phyloP scores from a whole-genome alignment of 2,888 invertebrate genomes.

The Amiota minor region DNA sequence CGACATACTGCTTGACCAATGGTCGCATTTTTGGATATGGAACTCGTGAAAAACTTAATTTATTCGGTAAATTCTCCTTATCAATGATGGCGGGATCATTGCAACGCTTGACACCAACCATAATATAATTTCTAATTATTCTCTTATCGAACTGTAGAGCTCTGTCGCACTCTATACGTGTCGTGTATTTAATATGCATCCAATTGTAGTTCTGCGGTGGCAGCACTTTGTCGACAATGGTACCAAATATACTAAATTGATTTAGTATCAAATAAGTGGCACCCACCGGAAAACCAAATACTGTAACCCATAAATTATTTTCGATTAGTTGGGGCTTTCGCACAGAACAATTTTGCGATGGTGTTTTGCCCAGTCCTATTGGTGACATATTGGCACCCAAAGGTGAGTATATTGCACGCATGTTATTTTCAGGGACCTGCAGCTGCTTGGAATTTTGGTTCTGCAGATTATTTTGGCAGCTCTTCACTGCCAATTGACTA shows the following conservation, averaged over 20 bases:
- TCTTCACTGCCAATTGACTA: slow-evolving; percentile 47
- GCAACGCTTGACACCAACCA: slow-evolving; percentile 93
- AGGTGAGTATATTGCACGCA: slow-evolving; percentile 57
- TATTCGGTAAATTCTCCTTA: slow-evolving; percentile 65
- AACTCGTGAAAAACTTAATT: not conserved
- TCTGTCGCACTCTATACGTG: slow-evolving; percentile 88
- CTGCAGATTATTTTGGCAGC: slow-evolving; percentile 42
- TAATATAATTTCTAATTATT: slow-evolving; percentile 86
- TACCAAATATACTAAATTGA: slow-evolving; percentile 88
- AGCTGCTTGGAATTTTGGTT: slow-evolving; percentile 58
- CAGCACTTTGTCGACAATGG: slow-evolving; percentile 84
- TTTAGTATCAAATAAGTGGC: slow-evolving; percentile 85
- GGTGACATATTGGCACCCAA: slow-evolving; percentile 48
- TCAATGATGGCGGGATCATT: slow-evolving; percentile 78
- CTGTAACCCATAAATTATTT: slow-evolving; percentile 85
- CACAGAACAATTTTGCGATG: slow-evolving; percentile 10
- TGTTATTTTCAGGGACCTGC: slow-evolving; percentile 53
- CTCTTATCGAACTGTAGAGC: slow-evolving; percentile 91
- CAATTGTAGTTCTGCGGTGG: slow-evolving; percentile 89
- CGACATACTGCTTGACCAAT: slow-evolving; percentile 69
- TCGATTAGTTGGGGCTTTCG: slow-evolving; percentile 43
- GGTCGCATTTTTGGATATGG: slow-evolving; percentile 71
- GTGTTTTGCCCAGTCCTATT: slow-evolving; percentile 23
- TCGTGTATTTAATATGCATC: slow-evolving; percentile 90
- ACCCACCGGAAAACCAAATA: slow-evolving; percentile 90